Evolutionary conservation across 2,113 vertebrate species (phyloP), one percentile per base, ranked within the genome.

Genomic region (Sorex araneus): DNA sequence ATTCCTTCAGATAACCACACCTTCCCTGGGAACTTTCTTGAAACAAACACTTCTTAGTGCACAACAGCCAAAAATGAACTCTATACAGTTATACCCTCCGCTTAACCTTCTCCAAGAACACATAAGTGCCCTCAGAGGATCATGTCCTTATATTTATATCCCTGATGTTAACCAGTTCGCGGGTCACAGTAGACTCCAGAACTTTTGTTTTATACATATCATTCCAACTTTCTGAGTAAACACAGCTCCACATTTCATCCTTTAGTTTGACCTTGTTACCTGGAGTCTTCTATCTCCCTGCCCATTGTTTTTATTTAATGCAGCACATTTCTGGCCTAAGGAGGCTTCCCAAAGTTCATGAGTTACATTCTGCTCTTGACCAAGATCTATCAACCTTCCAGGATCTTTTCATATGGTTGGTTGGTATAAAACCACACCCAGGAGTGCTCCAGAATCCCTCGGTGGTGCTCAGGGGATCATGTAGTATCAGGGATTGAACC

Each of bases 81-180:
- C 10, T 45, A 11, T n/a, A 71, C 10, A 84, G 8, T 19, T 30
- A 1, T 0, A 10, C 0, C 5, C 43, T 10, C 10, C 0, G 8
- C 19, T 19, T 60, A 60, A 19, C 57, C 19, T 60, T 21, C 18
- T 23, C 27, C 45, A 11, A 4, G 54, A 2, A 19, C 2, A n/a
- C 28, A 34, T 9, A 75, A 66, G 2, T 36, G 45, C 36, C 91
- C 32, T 36, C 77, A 57, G 36, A 27, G 57, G 25, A 77, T 11
- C 3, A 19, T 23, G 30, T 30, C 2, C 47, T 57, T 36, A 23
- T 21, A 23, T 34, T 34, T 18, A 34, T 69, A 74, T 71, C 16
- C 47, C 1, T 11, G 40, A 32, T 23, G 54, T 25, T 34, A 30
- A 7, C 8, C 21, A 67, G 10, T 32, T 64, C 19, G 60, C 8